A percentile compares a stretch with the other conserved stretches of the same genome.
Evolutionary conservation across 92 coral and sea anemone genomes (phyloP).

Genomic region (Pocillopora grandis): DNA sequence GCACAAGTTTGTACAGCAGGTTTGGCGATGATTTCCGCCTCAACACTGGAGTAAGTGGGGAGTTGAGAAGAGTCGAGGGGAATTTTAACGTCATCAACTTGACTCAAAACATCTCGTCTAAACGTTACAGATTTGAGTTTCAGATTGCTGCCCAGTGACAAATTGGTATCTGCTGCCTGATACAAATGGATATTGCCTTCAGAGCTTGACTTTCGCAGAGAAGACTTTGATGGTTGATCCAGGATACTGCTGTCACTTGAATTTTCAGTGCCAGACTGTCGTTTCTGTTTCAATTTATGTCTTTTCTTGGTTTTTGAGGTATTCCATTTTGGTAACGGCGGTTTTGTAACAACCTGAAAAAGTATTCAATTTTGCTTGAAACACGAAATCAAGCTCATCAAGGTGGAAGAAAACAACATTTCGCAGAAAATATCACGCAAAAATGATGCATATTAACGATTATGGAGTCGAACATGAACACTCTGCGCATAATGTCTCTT

Average conservation of each 20-base stretch:
- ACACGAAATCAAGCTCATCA: no score
- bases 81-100: neutral
- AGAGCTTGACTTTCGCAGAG: slow-evolving; percentile 57
- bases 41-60: neutral
- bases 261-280: neutral
- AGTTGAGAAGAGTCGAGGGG: neutral
- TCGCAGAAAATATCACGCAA: no score
- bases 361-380: neutral
- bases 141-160: neutral
- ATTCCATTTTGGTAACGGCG: slow-evolving; percentile 73
- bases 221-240: slow-evolving; percentile 19
- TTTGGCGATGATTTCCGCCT: neutral
- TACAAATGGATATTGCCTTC: slow-evolving; percentile 47
- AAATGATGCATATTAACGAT: no score
- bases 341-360: slow-evolving; percentile 69
- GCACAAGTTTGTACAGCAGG: neutral
- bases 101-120: slow-evolving; percentile 27
- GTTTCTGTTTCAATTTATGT: slow-evolving; percentile 17
- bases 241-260: neutral
- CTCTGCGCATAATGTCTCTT: no score
- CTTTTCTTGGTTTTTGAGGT: slow-evolving; percentile 36
- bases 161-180: neutral
- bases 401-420: no score
- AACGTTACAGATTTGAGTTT: slow-evolving; percentile 31
- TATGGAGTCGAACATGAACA: no score